These are phyloP conservation scores for Chondrilla cf. caribensis DNA, from an alignment of 37 sponge, comb jelly and placozoan species.

Conservation along the genomic window DNA sequence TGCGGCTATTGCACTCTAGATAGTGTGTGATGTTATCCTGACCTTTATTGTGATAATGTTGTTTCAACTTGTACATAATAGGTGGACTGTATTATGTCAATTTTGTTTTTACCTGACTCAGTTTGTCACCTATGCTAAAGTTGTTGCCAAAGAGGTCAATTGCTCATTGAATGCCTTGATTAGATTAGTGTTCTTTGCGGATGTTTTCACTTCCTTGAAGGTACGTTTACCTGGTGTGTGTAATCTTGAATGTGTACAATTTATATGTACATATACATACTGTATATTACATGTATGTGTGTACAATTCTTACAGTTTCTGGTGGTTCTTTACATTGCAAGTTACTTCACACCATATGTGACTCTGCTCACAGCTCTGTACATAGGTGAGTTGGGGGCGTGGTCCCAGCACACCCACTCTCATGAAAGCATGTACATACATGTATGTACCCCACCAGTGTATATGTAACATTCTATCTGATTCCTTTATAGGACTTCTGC, in stretches of 20 bases:
- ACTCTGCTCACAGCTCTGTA: slow-evolving; percentile 45
- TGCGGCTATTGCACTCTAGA: no score
- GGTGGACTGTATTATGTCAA: no score
- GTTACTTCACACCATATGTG: slow-evolving; percentile 65
- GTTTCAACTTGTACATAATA: background rate
- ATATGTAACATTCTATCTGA: background rate
- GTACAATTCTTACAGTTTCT: slow-evolving; percentile 48
- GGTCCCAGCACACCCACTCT: background rate
- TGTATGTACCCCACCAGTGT: background rate
- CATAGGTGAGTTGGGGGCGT: slow-evolving; percentile 42
- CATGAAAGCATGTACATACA: background rate
- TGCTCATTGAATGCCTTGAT: slow-evolving; percentile 22
- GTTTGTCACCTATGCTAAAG: slow-evolving; percentile 45
- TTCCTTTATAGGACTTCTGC: background rate
- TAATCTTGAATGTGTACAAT: background rate
- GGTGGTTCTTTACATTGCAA: slow-evolving; percentile 42
- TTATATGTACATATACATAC: background rate
- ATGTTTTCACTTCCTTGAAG: slow-evolving; percentile 52
- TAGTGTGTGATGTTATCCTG: no score
- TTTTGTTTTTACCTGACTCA: no score
- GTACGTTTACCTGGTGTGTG: slow-evolving; percentile 27
- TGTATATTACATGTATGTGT: background rate
- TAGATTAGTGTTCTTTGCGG: slow-evolving; percentile 54
- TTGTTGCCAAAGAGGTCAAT: slow-evolving; percentile 19
- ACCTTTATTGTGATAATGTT: background rate